These are phyloP conservation scores for Leiothrix lutea DNA, from an alignment of 2,113 vertebrate genomes.

Conservation along the genomic window DNA sequence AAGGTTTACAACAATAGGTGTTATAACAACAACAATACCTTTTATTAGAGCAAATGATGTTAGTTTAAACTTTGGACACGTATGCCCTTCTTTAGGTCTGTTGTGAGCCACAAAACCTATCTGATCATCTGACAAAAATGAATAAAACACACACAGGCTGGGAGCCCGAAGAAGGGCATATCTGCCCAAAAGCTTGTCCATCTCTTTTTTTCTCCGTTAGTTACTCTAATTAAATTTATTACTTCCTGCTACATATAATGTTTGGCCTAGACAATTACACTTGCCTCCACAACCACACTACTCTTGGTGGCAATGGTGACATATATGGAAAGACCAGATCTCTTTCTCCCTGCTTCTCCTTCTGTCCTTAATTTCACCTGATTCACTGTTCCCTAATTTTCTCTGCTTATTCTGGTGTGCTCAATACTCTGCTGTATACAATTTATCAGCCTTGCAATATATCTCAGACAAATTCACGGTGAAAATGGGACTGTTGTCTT, in stretches of 20 bases:
- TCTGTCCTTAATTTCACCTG: background rate
- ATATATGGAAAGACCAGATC: background rate
- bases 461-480: background rate
- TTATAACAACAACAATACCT: background rate
- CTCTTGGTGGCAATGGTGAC: background rate
- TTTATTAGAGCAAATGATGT: background rate
- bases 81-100: background rate
- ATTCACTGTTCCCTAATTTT: background rate
- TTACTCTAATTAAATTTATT: background rate
- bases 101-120: background rate
- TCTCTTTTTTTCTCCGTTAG: background rate
- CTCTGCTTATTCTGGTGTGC: background rate
- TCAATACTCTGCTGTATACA: background rate
- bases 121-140: background rate
- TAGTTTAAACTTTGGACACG: background rate
- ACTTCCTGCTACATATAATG: background rate
- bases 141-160: background rate
- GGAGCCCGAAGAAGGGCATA: background rate
- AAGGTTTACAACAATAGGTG: background rate
- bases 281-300: background rate
- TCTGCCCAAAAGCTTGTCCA: background rate
- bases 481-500: background rate
- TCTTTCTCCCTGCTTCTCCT: background rate
- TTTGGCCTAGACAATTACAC: background rate
- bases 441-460: background rate